Evolutionary conservation across 2,113 vertebrate genomes (phyloP).

Genomic region (Alethe castanea): DNA sequence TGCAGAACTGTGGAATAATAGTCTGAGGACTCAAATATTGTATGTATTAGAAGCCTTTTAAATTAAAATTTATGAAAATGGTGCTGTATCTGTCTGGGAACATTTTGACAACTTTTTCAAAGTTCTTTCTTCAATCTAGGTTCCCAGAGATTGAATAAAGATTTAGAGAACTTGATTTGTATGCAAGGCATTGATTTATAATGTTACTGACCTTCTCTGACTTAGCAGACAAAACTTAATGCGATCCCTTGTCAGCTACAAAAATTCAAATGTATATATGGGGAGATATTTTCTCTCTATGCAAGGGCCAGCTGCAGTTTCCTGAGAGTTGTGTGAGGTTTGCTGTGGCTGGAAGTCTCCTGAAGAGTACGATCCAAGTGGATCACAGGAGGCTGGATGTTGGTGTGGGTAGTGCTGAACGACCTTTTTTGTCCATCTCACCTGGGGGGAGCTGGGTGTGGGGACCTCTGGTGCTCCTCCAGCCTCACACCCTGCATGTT

Average conservation of each 20-base stretch:
- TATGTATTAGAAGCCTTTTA: background rate
- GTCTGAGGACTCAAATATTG: background rate
- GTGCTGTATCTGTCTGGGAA: background rate
- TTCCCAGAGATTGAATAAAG: background rate
- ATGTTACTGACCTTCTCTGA: background rate
- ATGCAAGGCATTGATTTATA: background rate
- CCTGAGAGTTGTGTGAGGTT: background rate
- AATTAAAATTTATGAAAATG: background rate
- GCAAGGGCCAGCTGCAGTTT: background rate
- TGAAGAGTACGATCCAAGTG: fast-evolving
- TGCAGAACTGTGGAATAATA: background rate
- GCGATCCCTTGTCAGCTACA: background rate
- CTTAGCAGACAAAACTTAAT: background rate
- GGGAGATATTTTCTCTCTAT: background rate
- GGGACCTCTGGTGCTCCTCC: background rate
- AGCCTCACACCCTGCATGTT: background rate
- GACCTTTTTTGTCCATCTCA: background rate
- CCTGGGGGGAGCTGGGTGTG: fast-evolving
- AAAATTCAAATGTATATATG: background rate
- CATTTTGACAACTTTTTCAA: background rate
- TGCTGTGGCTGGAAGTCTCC: background rate
- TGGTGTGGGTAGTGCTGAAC: background rate
- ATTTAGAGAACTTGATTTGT: background rate
- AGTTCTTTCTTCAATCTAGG: background rate
- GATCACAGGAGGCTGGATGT: background rate